Evolutionary conservation across 2,888 invertebrate genomes (phyloP).

Genomic region (Polia nebulosa): DNA sequence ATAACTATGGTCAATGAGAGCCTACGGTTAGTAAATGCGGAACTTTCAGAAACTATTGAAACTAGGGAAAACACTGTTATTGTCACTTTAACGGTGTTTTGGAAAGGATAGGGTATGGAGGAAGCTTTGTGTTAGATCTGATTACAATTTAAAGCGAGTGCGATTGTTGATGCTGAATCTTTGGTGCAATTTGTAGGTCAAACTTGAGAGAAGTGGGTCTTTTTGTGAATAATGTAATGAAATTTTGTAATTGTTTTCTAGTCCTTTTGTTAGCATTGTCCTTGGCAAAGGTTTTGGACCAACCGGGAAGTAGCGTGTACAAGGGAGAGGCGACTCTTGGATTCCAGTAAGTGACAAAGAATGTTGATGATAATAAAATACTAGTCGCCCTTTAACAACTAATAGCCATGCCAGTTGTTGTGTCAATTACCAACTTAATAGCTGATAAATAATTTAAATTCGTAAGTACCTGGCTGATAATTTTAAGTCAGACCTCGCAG

Average conservation of each 20-base stretch:
- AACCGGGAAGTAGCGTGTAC: not conserved
- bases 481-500: slow-evolving; percentile 23
- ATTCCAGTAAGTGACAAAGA: not conserved
- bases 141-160: slow-evolving; percentile 7
- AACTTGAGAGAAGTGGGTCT: not conserved
- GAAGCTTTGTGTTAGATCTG: slow-evolving; percentile 24
- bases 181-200: not conserved
- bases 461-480: slow-evolving; percentile 30
- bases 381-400: not conserved
- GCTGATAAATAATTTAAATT: slow-evolving; percentile 39
- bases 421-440: slow-evolving; percentile 15
- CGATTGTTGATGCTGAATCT: not conserved
- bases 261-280: no score
- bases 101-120: slow-evolving; percentile 41
- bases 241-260: no score
- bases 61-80: slow-evolving; percentile 52
- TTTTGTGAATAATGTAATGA: no score
- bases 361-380: slow-evolving; percentile 4
- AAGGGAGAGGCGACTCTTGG: not conserved
- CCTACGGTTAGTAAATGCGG: slow-evolving; percentile 59
- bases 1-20: slow-evolving; percentile 69
- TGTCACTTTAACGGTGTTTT: slow-evolving; percentile 39
- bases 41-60: slow-evolving; percentile 57
- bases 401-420: not conserved
- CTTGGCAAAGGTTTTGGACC: no score